Evolutionary conservation across 2,797 vertebrate species (phyloP), one percentile per base, ranked within the genome.

Genomic region (Prunella strophiata): DNA sequence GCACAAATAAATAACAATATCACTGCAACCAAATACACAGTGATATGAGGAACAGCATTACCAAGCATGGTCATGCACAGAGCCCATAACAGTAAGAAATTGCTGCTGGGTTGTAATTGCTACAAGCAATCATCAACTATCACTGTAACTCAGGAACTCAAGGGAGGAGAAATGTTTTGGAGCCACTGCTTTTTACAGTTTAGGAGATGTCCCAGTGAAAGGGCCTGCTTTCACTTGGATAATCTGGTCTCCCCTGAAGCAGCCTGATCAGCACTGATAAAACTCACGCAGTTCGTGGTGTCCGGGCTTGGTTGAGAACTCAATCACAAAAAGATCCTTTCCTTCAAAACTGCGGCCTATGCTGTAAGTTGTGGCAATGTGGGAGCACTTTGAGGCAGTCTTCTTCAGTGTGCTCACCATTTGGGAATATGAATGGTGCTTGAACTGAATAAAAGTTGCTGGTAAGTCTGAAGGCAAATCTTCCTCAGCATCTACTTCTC

Each of bases 341-440:
- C 99, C 99, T 36, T 99, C 98, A 5, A 98, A 98, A 95, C 99
- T 99, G 74, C 99, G 99, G 16, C 99, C 99, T 11, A 99, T 99
- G 96, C 98, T 99, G 98, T 99, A 99, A 18, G 98, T 98, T 13
- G 96, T 98, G 74, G 99, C 98, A 85, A 99, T 98, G 16, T 98
- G 98, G 62, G 99, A 96, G 75, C 99, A 99, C 90, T 98, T 99
- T 73, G 98, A 97, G 2, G 98, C 99, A 0, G 99, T 99, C 88
- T 98, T 98, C 97, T 98, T 99, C 93, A 99, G 91, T 2, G 98
- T 93, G 40, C 96, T 98, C 95, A 98, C 98, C 99, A 99, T 99
- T 97, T 99, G 98, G 32, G 97, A 47, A 15, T 99, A 99, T 13
- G 98, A 97, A 77, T 99, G 98, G 93, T 99, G 99, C 20, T 97